These are phyloP conservation scores for Macropus fuliginosus DNA, from an alignment of 2,797 vertebrate genomes.

Conservation along the genomic window DNA sequence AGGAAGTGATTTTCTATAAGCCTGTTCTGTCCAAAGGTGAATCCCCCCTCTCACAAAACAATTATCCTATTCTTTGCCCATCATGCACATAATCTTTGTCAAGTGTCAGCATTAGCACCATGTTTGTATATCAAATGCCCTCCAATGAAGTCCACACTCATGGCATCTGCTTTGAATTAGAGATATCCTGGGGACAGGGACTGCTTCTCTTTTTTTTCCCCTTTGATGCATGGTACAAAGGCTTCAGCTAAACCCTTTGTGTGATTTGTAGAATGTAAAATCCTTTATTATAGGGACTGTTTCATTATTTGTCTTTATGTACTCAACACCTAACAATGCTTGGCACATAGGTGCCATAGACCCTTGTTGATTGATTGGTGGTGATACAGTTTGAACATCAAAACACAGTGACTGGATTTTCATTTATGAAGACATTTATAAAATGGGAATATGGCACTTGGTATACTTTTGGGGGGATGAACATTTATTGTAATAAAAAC, in stretches of 20 bases:
- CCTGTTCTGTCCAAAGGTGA: neutral
- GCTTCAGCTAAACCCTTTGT: neutral
- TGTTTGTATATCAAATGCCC: neutral
- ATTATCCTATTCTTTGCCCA: neutral
- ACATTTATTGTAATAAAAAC: neutral
- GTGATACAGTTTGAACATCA: neutral
- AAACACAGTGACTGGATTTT: neutral
- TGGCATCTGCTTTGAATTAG: neutral
- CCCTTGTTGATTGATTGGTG: neutral
- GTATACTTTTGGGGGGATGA: neutral
- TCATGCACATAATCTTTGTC: neutral
- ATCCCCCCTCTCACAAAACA: neutral
- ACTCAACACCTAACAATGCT: neutral
- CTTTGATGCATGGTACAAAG: neutral
- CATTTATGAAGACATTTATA: neutral
- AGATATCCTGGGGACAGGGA: neutral
- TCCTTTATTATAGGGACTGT: neutral
- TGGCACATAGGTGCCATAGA: neutral
- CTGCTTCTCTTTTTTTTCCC: neutral
- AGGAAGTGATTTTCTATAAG: neutral
- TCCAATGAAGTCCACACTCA: neutral
- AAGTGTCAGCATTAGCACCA: neutral
- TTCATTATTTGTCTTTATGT: neutral
- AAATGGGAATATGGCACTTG: neutral
- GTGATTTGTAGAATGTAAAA: neutral